phyloP scores from a whole-genome alignment of 2,888 invertebrate genomes.

The Euplagia quadripunctaria region DNA sequence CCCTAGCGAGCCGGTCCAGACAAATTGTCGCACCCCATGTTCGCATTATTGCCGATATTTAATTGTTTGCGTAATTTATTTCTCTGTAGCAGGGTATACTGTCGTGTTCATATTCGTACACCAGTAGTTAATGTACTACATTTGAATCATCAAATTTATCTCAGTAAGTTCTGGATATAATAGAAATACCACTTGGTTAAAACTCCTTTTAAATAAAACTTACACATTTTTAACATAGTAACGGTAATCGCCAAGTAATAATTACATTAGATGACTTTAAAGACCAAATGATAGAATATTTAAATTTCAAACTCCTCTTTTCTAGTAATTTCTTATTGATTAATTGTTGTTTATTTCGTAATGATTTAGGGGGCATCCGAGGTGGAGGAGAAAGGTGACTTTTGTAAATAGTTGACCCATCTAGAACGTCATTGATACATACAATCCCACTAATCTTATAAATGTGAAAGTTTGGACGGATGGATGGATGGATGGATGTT shows the following conservation, averaged over 20 bases:
- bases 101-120: constrained; percentile 60
- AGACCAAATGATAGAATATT: background rate
- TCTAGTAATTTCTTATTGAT: no score
- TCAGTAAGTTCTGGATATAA: background rate
- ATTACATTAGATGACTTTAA: no score
- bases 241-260: background rate
- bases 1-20: constrained; percentile 83
- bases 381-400: background rate
- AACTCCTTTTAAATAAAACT: background rate
- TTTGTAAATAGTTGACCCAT: background rate
- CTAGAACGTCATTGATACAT: background rate
- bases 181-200: background rate
- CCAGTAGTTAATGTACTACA: constrained; percentile 18
- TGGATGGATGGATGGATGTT: no score
- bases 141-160: background rate
- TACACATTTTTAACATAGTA: background rate
- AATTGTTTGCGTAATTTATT: constrained; percentile 88
- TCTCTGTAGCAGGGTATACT: constrained; percentile 66
- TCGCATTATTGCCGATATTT: constrained; percentile 87
- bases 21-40: constrained; percentile 87
- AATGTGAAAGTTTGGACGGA: no score
- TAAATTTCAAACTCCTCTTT: background rate
- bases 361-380: background rate
- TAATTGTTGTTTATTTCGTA: no score
- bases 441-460: no score